Percentiles rank a stretch among this genome's conserved stretches.
phyloP scores from a whole-genome alignment of 1,140 invertebrate species.

The Diprion similis region DNA sequence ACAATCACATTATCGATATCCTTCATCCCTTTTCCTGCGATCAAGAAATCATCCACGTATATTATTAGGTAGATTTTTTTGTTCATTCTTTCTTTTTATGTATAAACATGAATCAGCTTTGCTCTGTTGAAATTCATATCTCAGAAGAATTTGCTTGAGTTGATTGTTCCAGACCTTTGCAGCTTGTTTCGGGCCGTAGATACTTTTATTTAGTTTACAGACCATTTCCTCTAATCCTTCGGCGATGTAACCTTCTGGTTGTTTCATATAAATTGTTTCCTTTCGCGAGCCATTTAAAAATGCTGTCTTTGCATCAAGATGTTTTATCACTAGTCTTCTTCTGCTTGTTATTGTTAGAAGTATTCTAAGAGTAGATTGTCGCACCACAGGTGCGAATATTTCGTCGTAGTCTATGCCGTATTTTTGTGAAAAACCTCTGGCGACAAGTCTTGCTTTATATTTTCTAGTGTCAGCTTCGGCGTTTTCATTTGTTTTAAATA shows the following conservation, averaged over 20 bases:
- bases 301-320: slow-evolving; percentile 40
- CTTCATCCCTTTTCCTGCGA: slow-evolving; percentile 9
- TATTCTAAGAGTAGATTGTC: slow-evolving; percentile 5
- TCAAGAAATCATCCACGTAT: slow-evolving; percentile 21
- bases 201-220: slow-evolving; percentile 28
- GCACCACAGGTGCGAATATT: background rate
- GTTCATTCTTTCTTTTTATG: background rate
- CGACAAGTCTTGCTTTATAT: slow-evolving; percentile 26
- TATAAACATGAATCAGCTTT: slow-evolving; percentile 18
- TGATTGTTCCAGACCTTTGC: slow-evolving; percentile 36
- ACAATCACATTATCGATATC: background rate
- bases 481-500: slow-evolving; percentile 28
- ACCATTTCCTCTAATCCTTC: background rate
- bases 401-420: slow-evolving; percentile 37
- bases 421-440: slow-evolving; percentile 29
- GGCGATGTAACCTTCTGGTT: slow-evolving; percentile 3
- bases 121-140: slow-evolving; percentile 22
- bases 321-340: slow-evolving; percentile 31
- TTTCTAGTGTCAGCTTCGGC: slow-evolving; percentile 20
- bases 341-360: slow-evolving; percentile 4
- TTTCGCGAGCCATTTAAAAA: slow-evolving; percentile 10
- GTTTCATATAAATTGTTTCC: slow-evolving; percentile 14
- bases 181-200: slow-evolving; percentile 37
- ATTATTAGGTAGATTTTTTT: slow-evolving; percentile 10
- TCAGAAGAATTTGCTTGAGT: slow-evolving; percentile 18